Percentiles rank a stretch among this genome's conserved stretches.
These are phyloP conservation scores for Cyrtorhinus lividipennis DNA, from an alignment of 1,140 invertebrate species.

Conservation along the genomic window DNA sequence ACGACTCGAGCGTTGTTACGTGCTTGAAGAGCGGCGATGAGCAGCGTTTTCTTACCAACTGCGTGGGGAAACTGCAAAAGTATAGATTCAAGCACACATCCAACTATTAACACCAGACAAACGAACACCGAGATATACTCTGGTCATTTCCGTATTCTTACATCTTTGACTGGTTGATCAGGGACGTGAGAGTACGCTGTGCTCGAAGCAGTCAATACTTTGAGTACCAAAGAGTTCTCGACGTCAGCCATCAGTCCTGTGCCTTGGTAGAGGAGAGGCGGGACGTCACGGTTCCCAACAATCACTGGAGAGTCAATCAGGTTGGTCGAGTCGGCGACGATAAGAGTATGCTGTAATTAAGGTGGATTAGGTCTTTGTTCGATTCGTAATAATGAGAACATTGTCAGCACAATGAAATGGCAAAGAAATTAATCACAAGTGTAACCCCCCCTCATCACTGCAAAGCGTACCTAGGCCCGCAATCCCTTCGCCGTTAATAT, in stretches of 20 bases:
- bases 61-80: conserved; percentile 79
- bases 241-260: conserved; percentile 82
- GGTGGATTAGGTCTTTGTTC: no score
- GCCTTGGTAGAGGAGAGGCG: conserved; percentile 78
- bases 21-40: conserved; percentile 92
- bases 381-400: no score
- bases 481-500: no score
- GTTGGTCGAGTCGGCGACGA: conserved; percentile 73
- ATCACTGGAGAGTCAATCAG: conserved; percentile 80
- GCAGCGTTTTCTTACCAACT: conserved; percentile 79
- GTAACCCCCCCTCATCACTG: no score
- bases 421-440: no score
- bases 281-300: conserved; percentile 51
- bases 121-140: neutral
- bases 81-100: conserved; percentile 14
- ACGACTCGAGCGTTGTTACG: conserved; percentile 96
- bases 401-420: no score
- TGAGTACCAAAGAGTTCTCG: conserved; percentile 84
- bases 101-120: conserved; percentile 1
- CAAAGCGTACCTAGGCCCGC: no score
- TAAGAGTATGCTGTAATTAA: conserved; percentile 75
- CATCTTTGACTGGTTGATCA: conserved; percentile 59
- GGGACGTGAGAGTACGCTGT: conserved; percentile 92
- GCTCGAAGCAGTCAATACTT: conserved; percentile 79
- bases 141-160: conserved; percentile 26